Evolutionary conservation across 2,888 invertebrate species (phyloP).

Genomic region (Drosophila mettleri): DNA sequence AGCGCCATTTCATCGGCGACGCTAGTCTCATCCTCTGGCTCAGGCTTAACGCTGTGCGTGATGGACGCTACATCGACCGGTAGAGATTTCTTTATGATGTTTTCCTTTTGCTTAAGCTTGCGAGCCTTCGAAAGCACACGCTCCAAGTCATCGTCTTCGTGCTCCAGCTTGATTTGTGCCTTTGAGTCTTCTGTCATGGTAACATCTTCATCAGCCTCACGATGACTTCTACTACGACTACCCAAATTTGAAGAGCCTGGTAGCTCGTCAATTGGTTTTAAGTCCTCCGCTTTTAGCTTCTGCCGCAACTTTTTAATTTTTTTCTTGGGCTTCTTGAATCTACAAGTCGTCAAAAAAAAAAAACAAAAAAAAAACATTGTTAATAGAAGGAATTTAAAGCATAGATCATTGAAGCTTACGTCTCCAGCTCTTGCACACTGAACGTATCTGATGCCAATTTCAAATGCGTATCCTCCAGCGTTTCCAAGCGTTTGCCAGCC

Average conservation of each 20-base stretch:
- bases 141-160: constrained; percentile 90
- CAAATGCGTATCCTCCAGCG: constrained; percentile 88
- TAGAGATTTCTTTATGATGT: constrained; percentile 81
- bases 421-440: constrained; percentile 92
- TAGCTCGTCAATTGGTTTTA: constrained; percentile 85
- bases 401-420: constrained; percentile 85
- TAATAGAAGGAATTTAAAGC: background rate
- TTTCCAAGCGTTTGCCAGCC: constrained; percentile 89
- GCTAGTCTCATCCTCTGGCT: constrained; percentile 78
- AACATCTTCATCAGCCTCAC: constrained; percentile 85
- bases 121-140: constrained; percentile 90
- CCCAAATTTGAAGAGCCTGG: constrained; percentile 79
- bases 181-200: constrained; percentile 83
- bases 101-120: constrained; percentile 87
- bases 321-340: constrained; percentile 94
- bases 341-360: constrained; percentile 36
- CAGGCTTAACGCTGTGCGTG: constrained; percentile 86
- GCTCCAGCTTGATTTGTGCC: constrained; percentile 83
- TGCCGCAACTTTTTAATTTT: constrained; percentile 90
- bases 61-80: constrained; percentile 83
- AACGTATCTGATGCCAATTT: constrained; percentile 95
- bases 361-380: background rate
- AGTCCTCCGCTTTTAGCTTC: constrained; percentile 90
- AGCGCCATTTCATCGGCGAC: constrained; percentile 54
- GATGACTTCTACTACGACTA: constrained; percentile 74